phyloP scores from a whole-genome alignment of 2,797 vertebrate genomes.

The Hoplostethus atlanticus region DNA sequence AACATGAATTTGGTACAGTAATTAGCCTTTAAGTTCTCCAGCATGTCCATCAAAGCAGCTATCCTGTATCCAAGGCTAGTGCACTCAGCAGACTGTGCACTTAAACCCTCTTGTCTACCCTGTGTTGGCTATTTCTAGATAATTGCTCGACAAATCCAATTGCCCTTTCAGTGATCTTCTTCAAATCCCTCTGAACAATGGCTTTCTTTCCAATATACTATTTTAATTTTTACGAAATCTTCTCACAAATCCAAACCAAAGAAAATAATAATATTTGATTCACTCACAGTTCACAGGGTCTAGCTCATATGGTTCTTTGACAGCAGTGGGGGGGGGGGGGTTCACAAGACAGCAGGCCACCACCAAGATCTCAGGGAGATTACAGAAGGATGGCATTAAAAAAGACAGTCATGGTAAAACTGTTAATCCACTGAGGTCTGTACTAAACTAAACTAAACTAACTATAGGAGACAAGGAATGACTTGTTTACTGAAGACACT shows the following conservation, averaged over 20 bases:
- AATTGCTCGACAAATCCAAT: constrained; percentile 41
- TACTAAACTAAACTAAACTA: not conserved
- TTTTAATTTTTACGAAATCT: not conserved
- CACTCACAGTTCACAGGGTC: not conserved
- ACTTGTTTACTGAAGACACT: too few relatives aligned
- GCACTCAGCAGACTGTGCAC: not conserved
- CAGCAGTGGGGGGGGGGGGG: not conserved
- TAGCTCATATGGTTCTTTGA: not conserved
- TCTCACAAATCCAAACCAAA: not conserved
- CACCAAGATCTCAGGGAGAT: constrained; percentile 35
- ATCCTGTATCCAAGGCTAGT: not conserved
- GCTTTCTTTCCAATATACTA: not conserved
- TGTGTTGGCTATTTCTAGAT: constrained; percentile 10
- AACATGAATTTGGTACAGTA: not conserved
- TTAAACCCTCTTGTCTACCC: not conserved
- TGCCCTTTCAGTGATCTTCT: not conserved
- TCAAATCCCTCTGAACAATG: not conserved
- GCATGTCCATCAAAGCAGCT: not conserved
- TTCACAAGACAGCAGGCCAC: not conserved
- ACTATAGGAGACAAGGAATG: too few relatives aligned
- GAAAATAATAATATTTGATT: too few relatives aligned
- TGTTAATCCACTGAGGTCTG: constrained; percentile 36
- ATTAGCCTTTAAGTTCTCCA: not conserved
- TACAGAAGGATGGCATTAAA: constrained; percentile 36
- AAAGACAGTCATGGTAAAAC: constrained; percentile 5